A percentile compares a stretch with the other conserved stretches of the same genome.
These are phyloP conservation scores for Molanna angustata DNA, from an alignment of 2,888 invertebrate species.

Conservation along the genomic window DNA sequence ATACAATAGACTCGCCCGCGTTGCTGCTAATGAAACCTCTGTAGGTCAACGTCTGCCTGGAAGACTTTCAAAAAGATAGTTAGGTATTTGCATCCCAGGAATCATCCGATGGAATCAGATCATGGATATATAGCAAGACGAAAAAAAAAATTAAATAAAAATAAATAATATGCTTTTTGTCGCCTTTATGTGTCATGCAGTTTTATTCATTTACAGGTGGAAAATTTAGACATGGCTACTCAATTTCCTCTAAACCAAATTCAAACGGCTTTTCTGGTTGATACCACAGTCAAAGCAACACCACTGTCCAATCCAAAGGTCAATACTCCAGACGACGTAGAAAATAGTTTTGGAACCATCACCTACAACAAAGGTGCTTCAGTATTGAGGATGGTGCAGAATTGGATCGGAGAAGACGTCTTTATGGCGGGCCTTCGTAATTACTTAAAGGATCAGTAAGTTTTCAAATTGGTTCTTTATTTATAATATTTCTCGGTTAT, in stretches of 20 bases:
- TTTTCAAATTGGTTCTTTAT: constrained; percentile 27
- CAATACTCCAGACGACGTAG: constrained; percentile 56
- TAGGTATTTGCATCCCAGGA: too few relatives aligned
- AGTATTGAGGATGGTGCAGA: constrained; percentile 67
- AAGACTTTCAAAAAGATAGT: too few relatives aligned
- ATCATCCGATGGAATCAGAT: too few relatives aligned
- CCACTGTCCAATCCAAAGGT: constrained; percentile 58
- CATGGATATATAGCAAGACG: too few relatives aligned
- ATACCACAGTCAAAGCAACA: constrained; percentile 56
- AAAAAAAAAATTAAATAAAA: too few relatives aligned
- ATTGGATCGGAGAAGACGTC: constrained; percentile 53
- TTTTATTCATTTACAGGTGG: constrained; percentile 9
- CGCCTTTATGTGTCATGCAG: not conserved
- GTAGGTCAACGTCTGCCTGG: too few relatives aligned
- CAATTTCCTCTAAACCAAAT: constrained; percentile 71
- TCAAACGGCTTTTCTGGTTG: constrained; percentile 60
- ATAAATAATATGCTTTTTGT: too few relatives aligned
- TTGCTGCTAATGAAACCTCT: too few relatives aligned
- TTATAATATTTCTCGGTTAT: not conserved
- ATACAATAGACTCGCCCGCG: too few relatives aligned
- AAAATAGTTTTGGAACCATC: constrained; percentile 62
- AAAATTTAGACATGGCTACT: constrained; percentile 32
- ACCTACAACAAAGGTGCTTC: constrained; percentile 68
- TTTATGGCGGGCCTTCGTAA: constrained; percentile 55
- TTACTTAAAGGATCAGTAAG: constrained; percentile 56